Conservation (phyloP, 2,888 invertebrate species). For the Apodemia mormo region DNA sequence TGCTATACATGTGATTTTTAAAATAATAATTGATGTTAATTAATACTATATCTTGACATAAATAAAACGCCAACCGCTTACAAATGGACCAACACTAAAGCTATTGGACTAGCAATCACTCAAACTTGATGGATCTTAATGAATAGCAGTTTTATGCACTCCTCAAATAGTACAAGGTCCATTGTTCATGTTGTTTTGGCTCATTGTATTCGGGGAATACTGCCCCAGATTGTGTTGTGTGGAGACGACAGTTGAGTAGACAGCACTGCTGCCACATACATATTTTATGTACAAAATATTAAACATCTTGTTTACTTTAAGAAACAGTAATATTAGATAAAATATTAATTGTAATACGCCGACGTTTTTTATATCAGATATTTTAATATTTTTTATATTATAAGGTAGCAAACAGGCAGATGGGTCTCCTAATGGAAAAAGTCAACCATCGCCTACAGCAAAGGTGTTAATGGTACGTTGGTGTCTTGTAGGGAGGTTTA, state of each 20-base stretch:
- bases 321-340: too few relatives aligned
- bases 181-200: constrained; percentile 11
- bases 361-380: too few relatives aligned
- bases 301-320: background rate
- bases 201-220: constrained; percentile 3
- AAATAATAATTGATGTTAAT: too few relatives aligned
- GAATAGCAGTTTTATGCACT: constrained; percentile 55
- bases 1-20: too few relatives aligned
- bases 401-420: too few relatives aligned
- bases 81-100: background rate
- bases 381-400: too few relatives aligned
- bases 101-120: constrained; percentile 51
- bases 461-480: too few relatives aligned
- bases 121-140: constrained; percentile 65
- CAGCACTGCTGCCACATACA: background rate
- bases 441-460: too few relatives aligned
- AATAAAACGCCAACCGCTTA: background rate
- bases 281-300: background rate
- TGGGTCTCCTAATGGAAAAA: too few relatives aligned
- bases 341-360: too few relatives aligned
- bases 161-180: constrained; percentile 20
- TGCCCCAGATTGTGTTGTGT: constrained; percentile 9
- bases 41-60: background rate
- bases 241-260: background rate
- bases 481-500: too few relatives aligned